Base-by-base conservation (phyloP, 2,113 vertebrate genomes). In the Chaetura pelagica region DNA sequence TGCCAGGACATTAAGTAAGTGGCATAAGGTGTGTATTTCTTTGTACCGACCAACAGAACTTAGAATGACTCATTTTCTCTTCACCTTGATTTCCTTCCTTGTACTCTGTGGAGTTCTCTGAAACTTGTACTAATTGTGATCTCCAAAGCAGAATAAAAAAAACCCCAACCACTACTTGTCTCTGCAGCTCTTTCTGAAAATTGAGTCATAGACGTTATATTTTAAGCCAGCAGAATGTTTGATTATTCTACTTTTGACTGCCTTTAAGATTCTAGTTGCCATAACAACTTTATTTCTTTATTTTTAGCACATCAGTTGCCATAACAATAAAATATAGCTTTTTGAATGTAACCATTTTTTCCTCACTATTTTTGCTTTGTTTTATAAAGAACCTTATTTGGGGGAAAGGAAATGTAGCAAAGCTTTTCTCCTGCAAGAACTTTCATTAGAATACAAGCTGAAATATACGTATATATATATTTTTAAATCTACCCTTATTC, bases 231-330 rank as follows among this genome's bases (percentile, higher is more conserved):
- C 93, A 95, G 94, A 97, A 98, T 94, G 95, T 97, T 98, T 98
- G 97, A 97, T 98, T 98, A 98, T 97, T 98, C 97, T 98, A 94
- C 96, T 98, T 98, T 97, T 98, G 97, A 97, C 97, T 97, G 96
- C 96, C 98, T 98, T 98, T 97, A 98, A 97, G 97, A 97, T 98
- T 97, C 97, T 93, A 97, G 98, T 98, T 98, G 97, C 98, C 97
- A 98, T 98, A 98, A 98, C 98, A 98, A 98, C 98, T 98, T 98
- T 98, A 98, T 98, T 98, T 98, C 97, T 98, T 98, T 98, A 98
- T 97, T 98, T 98, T 98, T 98, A 98, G 98, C 66, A 90, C 90
- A 97, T 97, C 95, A 98, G 98, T 98, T 98, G 97, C 98, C 97
- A 98, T 98, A 98, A 98, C 98, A 98, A 97, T 98, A 98, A 97